Evolutionary conservation across 2,888 invertebrate species (phyloP).

Genomic region (Apomyelois bistriatella): DNA sequence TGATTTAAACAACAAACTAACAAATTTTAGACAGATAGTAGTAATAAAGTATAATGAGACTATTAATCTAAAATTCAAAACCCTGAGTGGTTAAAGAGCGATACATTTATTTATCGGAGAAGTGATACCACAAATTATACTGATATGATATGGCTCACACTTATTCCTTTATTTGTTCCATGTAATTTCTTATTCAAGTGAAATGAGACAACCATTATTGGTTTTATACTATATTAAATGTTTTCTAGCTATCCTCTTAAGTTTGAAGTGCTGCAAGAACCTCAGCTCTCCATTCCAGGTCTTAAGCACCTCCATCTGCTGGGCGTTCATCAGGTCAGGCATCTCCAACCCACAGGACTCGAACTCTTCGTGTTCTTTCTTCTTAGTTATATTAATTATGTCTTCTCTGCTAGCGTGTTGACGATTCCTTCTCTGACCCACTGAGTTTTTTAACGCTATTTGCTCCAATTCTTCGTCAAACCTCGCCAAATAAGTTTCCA

Average conservation of each 20-base stretch:
- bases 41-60: too few species aligned
- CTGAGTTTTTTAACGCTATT: conserved; percentile 87
- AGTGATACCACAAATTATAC: too few species aligned
- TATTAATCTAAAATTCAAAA: too few species aligned
- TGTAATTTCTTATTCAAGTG: neutral
- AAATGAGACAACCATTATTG: neutral
- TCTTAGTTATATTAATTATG: conserved; percentile 86
- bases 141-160: too few species aligned
- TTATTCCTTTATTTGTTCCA: too few species aligned
- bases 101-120: too few species aligned
- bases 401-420: conserved; percentile 91
- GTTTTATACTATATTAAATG: conserved; percentile 39
- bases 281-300: conserved; percentile 85
- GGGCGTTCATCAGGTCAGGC: conserved; percentile 82
- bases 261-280: conserved; percentile 83
- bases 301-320: conserved; percentile 80
- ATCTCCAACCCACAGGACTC: conserved; percentile 89
- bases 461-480: conserved; percentile 90
- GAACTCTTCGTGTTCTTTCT: conserved; percentile 87
- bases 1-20: too few species aligned
- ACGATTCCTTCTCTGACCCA: conserved; percentile 85
- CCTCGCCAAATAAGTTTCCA: conserved; percentile 74
- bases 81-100: too few species aligned
- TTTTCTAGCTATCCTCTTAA: conserved; percentile 78
- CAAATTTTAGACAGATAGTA: too few species aligned